A percentile compares a stretch with the other conserved stretches of the same genome.
Conservation (phyloP, 64 coral and sea anemone species). For the Actinia tenebrosa region DNA sequence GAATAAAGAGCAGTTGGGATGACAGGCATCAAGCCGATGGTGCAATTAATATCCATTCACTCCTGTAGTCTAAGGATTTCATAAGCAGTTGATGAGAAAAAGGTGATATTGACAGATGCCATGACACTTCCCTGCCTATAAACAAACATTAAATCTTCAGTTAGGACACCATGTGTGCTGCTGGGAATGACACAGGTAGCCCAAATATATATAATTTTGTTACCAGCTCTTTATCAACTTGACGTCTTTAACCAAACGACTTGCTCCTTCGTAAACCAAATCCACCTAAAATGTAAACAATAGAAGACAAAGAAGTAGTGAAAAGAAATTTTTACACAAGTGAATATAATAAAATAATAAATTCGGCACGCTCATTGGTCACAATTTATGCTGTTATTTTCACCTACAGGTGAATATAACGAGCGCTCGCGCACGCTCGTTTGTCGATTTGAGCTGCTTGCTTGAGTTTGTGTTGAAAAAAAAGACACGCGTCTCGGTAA, state of each 20-base stretch:
- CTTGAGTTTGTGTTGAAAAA: too few relatives aligned
- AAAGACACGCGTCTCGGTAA: too few relatives aligned
- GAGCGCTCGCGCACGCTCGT: too few relatives aligned
- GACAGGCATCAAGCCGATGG: neutral
- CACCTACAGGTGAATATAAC: too few relatives aligned
- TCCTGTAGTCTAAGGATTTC: slow-evolving; percentile 7
- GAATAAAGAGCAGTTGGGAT: slow-evolving; percentile 11
- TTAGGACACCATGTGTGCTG: too few relatives aligned
- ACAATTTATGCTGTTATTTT: too few relatives aligned
- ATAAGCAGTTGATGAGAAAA: neutral
- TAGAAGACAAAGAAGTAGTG: neutral
- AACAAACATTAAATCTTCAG: neutral
- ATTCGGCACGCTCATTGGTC: too few relatives aligned
- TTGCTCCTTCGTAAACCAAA: neutral
- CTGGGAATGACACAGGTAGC: too few relatives aligned
- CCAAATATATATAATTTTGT: neutral
- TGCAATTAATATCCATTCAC: slow-evolving; percentile 3
- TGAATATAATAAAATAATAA: too few relatives aligned
- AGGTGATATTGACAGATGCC: slow-evolving; percentile 1
- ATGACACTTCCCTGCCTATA: slow-evolving; percentile 20
- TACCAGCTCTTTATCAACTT: neutral
- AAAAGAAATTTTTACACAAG: too few relatives aligned
- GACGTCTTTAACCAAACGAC: neutral
- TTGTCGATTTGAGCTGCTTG: too few relatives aligned
- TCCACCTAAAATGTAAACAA: neutral